Base-by-base conservation (phyloP, 1,140 invertebrate species). In the Anadara kagoshimensis region DNA sequence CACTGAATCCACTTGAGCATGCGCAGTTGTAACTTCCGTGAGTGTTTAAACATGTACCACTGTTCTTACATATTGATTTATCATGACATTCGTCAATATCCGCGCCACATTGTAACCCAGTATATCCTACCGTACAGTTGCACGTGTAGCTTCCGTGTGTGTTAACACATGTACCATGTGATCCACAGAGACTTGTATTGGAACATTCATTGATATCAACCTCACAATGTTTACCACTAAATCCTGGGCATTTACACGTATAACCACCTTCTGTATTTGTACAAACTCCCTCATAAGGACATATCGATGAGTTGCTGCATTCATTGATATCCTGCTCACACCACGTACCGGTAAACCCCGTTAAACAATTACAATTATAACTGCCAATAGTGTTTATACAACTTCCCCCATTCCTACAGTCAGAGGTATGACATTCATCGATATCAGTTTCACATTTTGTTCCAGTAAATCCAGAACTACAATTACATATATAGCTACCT, bases 21-120 rank as follows among this genome's bases (percentile, higher is more conserved):
- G 47, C 41, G 70, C 80, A 82, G 2, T 24, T 51, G 64, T 76
- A 80, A 41, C 69, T 72, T 26, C 80, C 80, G 5, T 44, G 14
- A 0, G 51, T 69, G 66, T 82, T 78, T 41, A 44, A 51, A 61
- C 80, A 82, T 36, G 29, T 36, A 36, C 29, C 29, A 36, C 7
- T 36, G 29, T 36, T 36, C 29, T 36, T 36, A 36, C 29, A 36
- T 3, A 36, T 36, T 36, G 29, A 36, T 36, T 36, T 36, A 36
- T 36, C 29, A 36, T 36, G 53, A 44, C 78, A 80, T 61, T 79
- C 71, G 26, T 79, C 64, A 44, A 67, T 59, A 67, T 65, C 63
- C 24, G 49, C 49, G 51, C 66, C 62, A 66, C 70, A 73, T 20
- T 73, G 56, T 16, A 26, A 20, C 7, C 70, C 70, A 22, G 49